Base-by-base conservation (phyloP, 2,797 vertebrate species). In the Nyctalus aviator region DNA sequence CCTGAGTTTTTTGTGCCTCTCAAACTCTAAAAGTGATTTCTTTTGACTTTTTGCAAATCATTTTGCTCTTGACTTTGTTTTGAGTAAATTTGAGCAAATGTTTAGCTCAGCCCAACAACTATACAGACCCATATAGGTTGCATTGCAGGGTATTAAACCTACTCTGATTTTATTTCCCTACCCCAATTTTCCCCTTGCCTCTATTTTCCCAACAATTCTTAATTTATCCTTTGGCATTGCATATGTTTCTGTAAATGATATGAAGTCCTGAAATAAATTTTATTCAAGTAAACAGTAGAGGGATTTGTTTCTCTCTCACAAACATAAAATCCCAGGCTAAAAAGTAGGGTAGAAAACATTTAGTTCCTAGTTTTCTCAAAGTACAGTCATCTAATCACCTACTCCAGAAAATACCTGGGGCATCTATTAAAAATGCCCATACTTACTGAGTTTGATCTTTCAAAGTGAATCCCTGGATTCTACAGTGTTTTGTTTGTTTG, bases 1-100 rank as follows among this genome's bases (percentile, higher is more conserved):
- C 8, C 44, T 72, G 18, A 78, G 53, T 17, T 55, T 23, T 78
- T 48, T 64, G 27, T 50, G 48, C 18, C 50, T 25, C 8, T 23
- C 48, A 73, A 85, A 21, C 50, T 25, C 8, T 23, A 55, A 73
- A 85, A 21, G 20, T 81, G 23, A 37, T 30, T 94, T 72, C 25
- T 55, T 71, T 48, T 50, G 17, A 77, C 66, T 21, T 41, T 66
- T 71, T 87, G n/a, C 15, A 75, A 25, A 53, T 64, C 69, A 64
- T 37, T 94, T 96, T 91, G 59, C n/a, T 69, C 55, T 88, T 84
- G 50, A 30, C n/a, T 83, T 97, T 66, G 27, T 59, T 92, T 87
- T 81, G 23, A 69, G 25, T 35, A 59, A 30, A 20, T 92, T 57
- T 69, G 41, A 79, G 21, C 4, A 55, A 77, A 88, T 73, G 44